A percentile compares a stretch with the other conserved stretches of the same genome.
Evolutionary conservation across 2,888 invertebrate species (phyloP).

Genomic region (Tetanocera ferruginea): DNA sequence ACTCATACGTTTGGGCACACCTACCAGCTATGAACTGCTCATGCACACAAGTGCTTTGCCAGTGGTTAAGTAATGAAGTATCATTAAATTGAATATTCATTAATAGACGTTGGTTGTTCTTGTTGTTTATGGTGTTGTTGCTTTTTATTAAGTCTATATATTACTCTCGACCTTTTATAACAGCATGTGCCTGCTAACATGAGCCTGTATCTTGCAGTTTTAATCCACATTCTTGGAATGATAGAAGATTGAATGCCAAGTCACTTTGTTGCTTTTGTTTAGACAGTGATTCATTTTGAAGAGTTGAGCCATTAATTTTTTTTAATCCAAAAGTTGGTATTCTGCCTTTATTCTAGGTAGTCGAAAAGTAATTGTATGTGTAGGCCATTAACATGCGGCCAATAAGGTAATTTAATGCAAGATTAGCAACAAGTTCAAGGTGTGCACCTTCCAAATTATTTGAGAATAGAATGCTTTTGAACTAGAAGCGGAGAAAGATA

Average conservation of each 20-base stretch:
- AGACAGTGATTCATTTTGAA: too few relatives aligned
- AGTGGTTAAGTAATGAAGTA: conserved; percentile 28
- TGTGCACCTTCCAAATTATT: too few relatives aligned
- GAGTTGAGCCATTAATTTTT: too few relatives aligned
- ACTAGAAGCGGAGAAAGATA: too few relatives aligned
- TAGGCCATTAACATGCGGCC: too few relatives aligned
- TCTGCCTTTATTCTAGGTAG: too few relatives aligned
- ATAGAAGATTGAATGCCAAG: not conserved
- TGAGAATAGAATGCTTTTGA: too few relatives aligned
- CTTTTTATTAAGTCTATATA: not conserved
- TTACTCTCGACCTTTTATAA: not conserved
- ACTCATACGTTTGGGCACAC: not conserved
- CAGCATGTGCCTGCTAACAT: not conserved
- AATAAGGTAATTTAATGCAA: too few relatives aligned
- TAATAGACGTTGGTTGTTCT: not conserved
- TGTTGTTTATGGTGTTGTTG: not conserved
- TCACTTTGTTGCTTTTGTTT: too few relatives aligned
- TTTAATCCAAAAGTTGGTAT: too few relatives aligned
- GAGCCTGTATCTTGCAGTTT: not conserved
- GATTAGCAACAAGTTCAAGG: too few relatives aligned
- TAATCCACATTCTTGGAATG: not conserved
- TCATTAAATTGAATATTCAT: conserved; percentile 12
- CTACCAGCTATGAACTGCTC: not conserved
- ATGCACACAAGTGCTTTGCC: not conserved
- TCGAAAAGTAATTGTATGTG: too few relatives aligned